Percentiles rank a stretch among this genome's conserved stretches.
phyloP scores from a whole-genome alignment of 2,888 invertebrate genomes.

The Campoletis raptor region DNA sequence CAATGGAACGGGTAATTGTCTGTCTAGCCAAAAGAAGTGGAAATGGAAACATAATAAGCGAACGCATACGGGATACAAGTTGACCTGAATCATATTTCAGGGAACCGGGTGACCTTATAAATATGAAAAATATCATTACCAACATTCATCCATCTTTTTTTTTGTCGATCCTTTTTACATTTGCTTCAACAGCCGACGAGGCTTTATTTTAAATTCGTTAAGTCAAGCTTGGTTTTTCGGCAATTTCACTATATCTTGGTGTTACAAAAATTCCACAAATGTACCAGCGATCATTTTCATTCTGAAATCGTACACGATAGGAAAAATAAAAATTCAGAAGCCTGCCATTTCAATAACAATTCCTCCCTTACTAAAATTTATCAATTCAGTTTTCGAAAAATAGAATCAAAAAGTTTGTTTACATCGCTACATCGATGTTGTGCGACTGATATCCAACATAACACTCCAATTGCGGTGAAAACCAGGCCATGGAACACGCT shows the following conservation, averaged over 20 bases:
- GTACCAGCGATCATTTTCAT: background rate
- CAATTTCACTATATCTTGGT: background rate
- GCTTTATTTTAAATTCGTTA: background rate
- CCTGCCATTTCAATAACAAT: background rate
- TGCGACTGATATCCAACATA: background rate
- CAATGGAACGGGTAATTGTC: constrained; percentile 42
- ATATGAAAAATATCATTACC: constrained; percentile 23
- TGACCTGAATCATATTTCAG: background rate
- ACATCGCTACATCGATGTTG: background rate
- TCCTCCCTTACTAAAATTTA: background rate
- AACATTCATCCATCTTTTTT: background rate
- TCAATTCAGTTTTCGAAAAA: background rate
- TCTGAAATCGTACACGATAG: background rate
- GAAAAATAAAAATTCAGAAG: background rate
- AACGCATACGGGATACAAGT: background rate
- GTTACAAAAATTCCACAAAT: background rate
- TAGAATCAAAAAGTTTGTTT: background rate
- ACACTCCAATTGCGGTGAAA: too few species aligned
- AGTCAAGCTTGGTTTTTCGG: background rate
- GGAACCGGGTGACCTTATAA: constrained; percentile 15
- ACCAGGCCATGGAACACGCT: background rate
- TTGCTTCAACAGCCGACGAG: background rate
- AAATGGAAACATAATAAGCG: constrained; percentile 16
- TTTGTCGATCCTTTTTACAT: too few species aligned
- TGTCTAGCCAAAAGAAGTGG: background rate